Evolutionary conservation across 2,888 invertebrate genomes (phyloP).

Genomic region (Lampropteryx suffumata): DNA sequence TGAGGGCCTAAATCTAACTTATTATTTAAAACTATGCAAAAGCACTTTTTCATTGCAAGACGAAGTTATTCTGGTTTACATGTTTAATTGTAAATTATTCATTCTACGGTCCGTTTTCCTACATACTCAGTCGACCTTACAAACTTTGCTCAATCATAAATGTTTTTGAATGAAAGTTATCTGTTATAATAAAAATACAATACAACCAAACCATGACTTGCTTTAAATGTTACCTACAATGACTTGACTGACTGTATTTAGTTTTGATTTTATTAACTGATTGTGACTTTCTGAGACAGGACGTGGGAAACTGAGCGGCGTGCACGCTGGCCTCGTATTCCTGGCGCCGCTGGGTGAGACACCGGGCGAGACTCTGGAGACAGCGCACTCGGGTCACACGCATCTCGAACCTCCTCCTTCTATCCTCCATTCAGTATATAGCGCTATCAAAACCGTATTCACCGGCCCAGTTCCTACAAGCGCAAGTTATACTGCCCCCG

Average conservation of each 20-base stretch:
- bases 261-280: constrained; percentile 10
- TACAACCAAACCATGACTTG: no score
- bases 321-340: constrained; percentile 74
- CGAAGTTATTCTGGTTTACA: constrained; percentile 1
- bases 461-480: constrained; percentile 25
- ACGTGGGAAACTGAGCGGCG: constrained; percentile 71
- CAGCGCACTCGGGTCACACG: constrained; percentile 55
- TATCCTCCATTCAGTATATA: constrained; percentile 67
- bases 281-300: constrained; percentile 71
- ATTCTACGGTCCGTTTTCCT: constrained; percentile 24
- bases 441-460: constrained; percentile 69
- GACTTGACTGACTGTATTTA: neutral
- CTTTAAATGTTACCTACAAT: neutral
- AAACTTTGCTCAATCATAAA: neutral
- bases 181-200: no score
- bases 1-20: no score
- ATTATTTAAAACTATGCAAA: neutral
- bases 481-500: neutral
- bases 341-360: constrained; percentile 69
- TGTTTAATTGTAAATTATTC: constrained; percentile 12
- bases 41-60: neutral
- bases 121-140: constrained; percentile 19
- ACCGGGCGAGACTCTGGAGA: constrained; percentile 53
- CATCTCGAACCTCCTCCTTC: constrained; percentile 68
- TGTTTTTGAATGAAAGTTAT: constrained; percentile 4